These are phyloP conservation scores for Sclerodermus sp. DNA, from an alignment of 2,888 invertebrate species.

Conservation along the genomic window DNA sequence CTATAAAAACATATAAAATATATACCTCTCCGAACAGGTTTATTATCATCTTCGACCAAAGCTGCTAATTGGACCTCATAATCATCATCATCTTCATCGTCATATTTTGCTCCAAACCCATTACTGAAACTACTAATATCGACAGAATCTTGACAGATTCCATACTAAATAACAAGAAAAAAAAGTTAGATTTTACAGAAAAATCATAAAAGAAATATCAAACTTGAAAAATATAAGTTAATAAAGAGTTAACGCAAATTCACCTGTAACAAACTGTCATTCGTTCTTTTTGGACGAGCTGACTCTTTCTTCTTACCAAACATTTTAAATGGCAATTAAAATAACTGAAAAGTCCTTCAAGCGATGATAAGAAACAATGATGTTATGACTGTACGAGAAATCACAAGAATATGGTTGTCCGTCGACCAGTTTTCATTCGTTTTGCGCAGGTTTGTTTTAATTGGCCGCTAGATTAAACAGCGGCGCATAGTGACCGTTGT, in stretches of 20 bases:
- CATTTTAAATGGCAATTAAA: too few species aligned
- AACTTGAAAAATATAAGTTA: conserved; percentile 1
- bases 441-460: too few species aligned
- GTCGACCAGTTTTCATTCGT: too few species aligned
- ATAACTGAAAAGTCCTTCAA: too few species aligned
- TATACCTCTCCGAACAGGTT: conserved; percentile 35
- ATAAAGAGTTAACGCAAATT: conserved; percentile 2
- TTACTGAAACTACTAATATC: conserved; percentile 64
- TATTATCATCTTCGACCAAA: conserved; percentile 60
- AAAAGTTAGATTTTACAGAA: too few species aligned
- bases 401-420: too few species aligned
- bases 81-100: conserved; percentile 72
- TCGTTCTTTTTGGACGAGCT: conserved; percentile 36
- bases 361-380: too few species aligned
- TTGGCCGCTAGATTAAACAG: too few species aligned
- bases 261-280: conserved; percentile 48
- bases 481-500: too few species aligned
- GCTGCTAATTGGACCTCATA: conserved; percentile 86
- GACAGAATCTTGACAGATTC: conserved; percentile 73
- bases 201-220: too few species aligned
- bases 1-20: background rate
- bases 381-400: too few species aligned
- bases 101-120: conserved; percentile 62
- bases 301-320: conserved; percentile 48
- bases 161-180: too few species aligned